Evolutionary conservation across 2,113 vertebrate genomes (phyloP).

Genomic region (Alethe castanea): DNA sequence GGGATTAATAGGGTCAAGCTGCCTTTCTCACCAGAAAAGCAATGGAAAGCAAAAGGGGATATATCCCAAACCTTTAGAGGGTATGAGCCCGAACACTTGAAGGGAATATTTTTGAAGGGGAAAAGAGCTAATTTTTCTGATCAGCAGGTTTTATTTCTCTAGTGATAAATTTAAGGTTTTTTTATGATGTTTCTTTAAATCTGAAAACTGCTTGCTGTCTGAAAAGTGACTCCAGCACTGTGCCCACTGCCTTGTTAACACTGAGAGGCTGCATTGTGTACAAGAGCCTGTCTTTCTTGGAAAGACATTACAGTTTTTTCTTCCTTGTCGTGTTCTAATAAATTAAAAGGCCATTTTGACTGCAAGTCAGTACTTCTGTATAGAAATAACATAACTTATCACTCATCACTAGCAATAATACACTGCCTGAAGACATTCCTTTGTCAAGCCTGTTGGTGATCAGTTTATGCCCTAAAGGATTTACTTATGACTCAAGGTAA

Average conservation of each 20-base stretch:
- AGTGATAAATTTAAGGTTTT: background rate
- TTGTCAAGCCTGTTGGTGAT: slow-evolving; percentile 52
- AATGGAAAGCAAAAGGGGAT: background rate
- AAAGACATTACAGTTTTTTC: background rate
- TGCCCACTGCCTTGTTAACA: background rate
- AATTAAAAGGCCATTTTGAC: slow-evolving; percentile 27
- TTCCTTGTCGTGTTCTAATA: slow-evolving; percentile 1
- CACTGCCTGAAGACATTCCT: slow-evolving; percentile 42
- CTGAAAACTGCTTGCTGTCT: background rate
- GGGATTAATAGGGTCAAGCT: background rate
- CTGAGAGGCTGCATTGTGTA: background rate
- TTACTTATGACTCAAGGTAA: slow-evolving; percentile 19
- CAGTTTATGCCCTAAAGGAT: slow-evolving; percentile 43
- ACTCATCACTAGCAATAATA: slow-evolving; percentile 53
- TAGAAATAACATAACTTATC: slow-evolving; percentile 39
- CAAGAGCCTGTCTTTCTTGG: background rate
- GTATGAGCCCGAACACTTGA: background rate
- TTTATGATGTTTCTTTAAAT: background rate
- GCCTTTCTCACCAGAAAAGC: background rate
- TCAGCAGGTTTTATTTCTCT: background rate
- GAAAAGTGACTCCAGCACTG: background rate
- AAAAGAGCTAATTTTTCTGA: background rate
- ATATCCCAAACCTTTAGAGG: background rate
- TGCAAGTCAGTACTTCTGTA: slow-evolving; percentile 39
- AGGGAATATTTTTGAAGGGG: background rate